Conservation (phyloP, 2,797 vertebrate species). For the Microctenopoma stevenorrisi region DNA sequence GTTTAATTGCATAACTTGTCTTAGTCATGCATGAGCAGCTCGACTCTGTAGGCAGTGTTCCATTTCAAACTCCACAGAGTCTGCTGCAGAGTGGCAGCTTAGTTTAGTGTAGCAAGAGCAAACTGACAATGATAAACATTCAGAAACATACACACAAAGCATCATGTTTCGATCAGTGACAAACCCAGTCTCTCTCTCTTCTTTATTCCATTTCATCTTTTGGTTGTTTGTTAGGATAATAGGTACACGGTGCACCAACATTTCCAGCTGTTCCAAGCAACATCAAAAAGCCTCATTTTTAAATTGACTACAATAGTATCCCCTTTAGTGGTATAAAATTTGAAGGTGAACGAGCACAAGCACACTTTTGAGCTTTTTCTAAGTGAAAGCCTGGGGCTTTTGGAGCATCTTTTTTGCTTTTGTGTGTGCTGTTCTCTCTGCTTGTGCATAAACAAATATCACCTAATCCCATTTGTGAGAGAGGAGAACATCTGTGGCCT, state of each 20-base stretch:
- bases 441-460: constrained; percentile 37
- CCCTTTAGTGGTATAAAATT: constrained; percentile 6
- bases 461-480: constrained; percentile 23
- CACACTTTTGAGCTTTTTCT: constrained; percentile 4
- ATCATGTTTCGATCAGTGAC: neutral
- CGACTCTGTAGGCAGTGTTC: constrained; percentile 53
- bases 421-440: constrained; percentile 23
- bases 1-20: constrained; percentile 58
- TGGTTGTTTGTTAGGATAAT: constrained; percentile 15
- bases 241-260: neutral
- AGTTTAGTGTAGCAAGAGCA: constrained; percentile 22
- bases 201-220: neutral
- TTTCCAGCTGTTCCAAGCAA: neutral
- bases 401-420: neutral
- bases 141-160: neutral
- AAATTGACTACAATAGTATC: neutral
- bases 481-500: neutral
- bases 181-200: neutral
- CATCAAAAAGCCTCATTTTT: neutral
- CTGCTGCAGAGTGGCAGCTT: constrained; percentile 26
- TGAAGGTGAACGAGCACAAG: constrained; percentile 24
- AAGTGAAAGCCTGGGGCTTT: constrained; percentile 17
- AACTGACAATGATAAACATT: constrained; percentile 8
- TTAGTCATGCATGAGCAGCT: constrained; percentile 64
- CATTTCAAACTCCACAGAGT: constrained; percentile 43